Percentiles rank a stretch among this genome's conserved stretches.
Conservation (phyloP, 2,888 invertebrate genomes). For the Apeira syringaria region DNA sequence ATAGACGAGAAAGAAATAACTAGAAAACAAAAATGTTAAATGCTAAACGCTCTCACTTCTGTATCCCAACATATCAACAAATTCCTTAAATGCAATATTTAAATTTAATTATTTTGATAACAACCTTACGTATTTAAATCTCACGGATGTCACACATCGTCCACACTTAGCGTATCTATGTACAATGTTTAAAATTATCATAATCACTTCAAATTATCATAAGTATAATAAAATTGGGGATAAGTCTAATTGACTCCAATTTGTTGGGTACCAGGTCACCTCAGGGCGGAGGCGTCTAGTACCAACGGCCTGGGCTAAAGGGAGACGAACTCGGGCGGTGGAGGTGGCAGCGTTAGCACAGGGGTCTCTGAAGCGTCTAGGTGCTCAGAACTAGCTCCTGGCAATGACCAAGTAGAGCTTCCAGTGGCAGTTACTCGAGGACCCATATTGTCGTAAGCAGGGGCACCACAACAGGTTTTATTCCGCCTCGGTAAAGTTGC, state of each 20-base stretch:
- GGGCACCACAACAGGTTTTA: conserved; percentile 77
- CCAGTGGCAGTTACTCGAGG: conserved; percentile 94
- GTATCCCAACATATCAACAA: conserved; percentile 67
- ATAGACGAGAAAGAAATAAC: conserved; percentile 65
- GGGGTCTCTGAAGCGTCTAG: conserved; percentile 67
- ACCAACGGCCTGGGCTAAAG: conserved; percentile 79
- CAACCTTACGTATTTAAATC: conserved; percentile 73
- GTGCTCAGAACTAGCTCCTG: conserved; percentile 79
- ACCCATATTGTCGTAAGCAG: conserved; percentile 96
- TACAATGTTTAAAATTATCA: conserved; percentile 59
- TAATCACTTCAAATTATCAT: conserved; percentile 59
- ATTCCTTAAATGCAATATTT: conserved; percentile 63
- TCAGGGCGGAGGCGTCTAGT: conserved; percentile 71
- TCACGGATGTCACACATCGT: conserved; percentile 77
- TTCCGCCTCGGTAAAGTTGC: conserved; percentile 78
- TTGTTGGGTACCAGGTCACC: conserved; percentile 76
- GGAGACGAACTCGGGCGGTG: conserved; percentile 80
- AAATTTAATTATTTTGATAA: conserved; percentile 69
- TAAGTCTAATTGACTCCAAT: conserved; percentile 77
- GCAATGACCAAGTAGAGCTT: conserved; percentile 92
- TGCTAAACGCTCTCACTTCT: conserved; percentile 52
- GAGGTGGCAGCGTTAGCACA: conserved; percentile 78
- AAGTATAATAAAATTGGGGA: conserved; percentile 66
- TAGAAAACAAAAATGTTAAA: conserved; percentile 59
- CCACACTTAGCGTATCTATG: conserved; percentile 64